Evolutionary conservation across 2,113 vertebrate species (phyloP), one percentile per base, ranked within the genome.

Genomic region (Hippocampus comes): DNA sequence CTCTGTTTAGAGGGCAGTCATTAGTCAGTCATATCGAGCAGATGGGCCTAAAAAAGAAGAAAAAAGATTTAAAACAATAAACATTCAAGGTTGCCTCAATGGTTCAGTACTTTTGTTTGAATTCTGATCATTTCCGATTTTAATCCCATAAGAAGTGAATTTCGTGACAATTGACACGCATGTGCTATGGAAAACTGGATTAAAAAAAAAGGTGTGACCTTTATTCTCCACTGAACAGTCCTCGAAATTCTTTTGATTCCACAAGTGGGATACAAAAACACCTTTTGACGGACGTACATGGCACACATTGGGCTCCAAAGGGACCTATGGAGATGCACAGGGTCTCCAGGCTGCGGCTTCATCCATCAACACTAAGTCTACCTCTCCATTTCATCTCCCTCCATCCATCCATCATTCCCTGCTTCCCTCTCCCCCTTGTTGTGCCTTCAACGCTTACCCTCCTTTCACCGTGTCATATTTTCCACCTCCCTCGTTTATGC

Each of bases 341-440:
- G 72, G 74, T 78, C 61, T 71, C 60, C 68, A 71, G 55, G 60
- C 68, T 86, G 63, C 48, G 0, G 78, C 71, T 77, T 64, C 82
- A 90, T 90, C 80, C 74, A 86, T 90, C 87, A 85, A 78, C 82
- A 80, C 84, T 85, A 77, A 87, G 73, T 74, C 75, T 80, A 78
- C 78, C 72, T 78, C 78, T 89, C 80, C 74, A 77, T 79, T 86
- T 83, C 73, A 72, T 72, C 71, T 71, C 68, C 68, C 48, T 81
- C 72, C 25, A 75, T 83, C 77, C 86, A 90, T 89, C 85, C 79
- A 83, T 88, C 84, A 90, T 81, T 80, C 74, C 57, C 70, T 73
- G 20, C 11, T 34, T 68, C 63, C 23, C 49, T 51, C 68, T 51
- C 49, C 46, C 68, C 34, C 46, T 42, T 65, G 53, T 60, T 81